These are phyloP conservation scores for Malacosoma neustria DNA, from an alignment of 2,888 invertebrate species.

Conservation along the genomic window DNA sequence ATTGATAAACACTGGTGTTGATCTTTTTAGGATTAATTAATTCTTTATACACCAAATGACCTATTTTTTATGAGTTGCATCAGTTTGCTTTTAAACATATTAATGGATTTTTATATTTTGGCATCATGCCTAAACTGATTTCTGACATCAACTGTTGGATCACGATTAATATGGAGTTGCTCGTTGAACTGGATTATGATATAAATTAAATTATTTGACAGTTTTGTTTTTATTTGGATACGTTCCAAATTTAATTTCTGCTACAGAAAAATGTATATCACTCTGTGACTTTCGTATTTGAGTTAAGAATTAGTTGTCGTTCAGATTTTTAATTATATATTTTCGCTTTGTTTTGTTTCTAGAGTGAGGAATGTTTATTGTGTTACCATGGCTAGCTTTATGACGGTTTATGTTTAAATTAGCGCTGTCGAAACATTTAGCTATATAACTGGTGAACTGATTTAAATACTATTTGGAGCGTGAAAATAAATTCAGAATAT, in stretches of 20 bases:
- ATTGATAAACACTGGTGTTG: neutral
- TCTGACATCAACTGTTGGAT: neutral
- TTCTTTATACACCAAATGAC: slow-evolving; percentile 10
- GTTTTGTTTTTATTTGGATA: neutral
- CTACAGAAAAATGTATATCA: too few relatives aligned
- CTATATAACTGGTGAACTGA: neutral
- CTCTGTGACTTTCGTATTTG: too few relatives aligned
- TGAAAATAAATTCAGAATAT: too few relatives aligned
- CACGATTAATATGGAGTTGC: neutral
- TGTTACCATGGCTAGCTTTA: slow-evolving; percentile 15
- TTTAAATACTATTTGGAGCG: too few relatives aligned
- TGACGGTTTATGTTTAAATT: slow-evolving; percentile 11
- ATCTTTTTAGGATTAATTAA: neutral
- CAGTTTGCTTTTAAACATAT: slow-evolving; percentile 32
- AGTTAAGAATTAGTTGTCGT: too few relatives aligned
- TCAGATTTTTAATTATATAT: too few relatives aligned
- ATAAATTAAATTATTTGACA: neutral
- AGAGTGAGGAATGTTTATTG: slow-evolving; percentile 12
- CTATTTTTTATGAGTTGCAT: slow-evolving; percentile 27
- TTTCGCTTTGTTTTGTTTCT: too few relatives aligned
- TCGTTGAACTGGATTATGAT: slow-evolving; percentile 1
- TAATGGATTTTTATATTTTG: slow-evolving; percentile 33
- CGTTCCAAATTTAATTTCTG: neutral
- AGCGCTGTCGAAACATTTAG: neutral
- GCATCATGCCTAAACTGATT: slow-evolving; percentile 35